phyloP scores from a whole-genome alignment of 2,113 vertebrate species.

The Natator depressus region DNA sequence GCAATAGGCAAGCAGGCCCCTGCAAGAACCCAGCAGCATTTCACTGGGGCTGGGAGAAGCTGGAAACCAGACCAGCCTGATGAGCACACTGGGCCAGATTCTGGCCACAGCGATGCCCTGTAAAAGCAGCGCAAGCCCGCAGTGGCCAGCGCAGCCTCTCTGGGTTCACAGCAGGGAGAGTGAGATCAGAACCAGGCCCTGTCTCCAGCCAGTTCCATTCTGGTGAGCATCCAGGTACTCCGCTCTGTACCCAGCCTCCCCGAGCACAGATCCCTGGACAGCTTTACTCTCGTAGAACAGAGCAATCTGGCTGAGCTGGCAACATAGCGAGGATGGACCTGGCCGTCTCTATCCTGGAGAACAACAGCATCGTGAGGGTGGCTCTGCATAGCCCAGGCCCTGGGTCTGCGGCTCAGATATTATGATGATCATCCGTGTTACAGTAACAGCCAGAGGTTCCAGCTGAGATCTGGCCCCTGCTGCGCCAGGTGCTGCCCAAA shows the following conservation, averaged over 20 bases:
- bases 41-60: too few relatives aligned
- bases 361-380: not conserved
- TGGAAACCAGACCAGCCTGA: too few relatives aligned
- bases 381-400: not conserved
- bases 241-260: not conserved
- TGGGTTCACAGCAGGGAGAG: too few relatives aligned
- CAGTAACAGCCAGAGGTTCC: too few relatives aligned
- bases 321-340: not conserved
- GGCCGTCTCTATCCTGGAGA: not conserved
- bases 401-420: not conserved
- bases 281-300: not conserved
- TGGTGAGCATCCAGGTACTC: not conserved
- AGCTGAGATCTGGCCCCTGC: not conserved
- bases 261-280: too few relatives aligned
- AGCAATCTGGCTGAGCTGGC: not conserved
- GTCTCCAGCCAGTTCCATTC: not conserved
- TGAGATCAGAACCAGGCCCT: too few relatives aligned
- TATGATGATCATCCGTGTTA: not conserved
- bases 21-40: too few relatives aligned
- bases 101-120: too few relatives aligned
- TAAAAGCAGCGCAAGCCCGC: too few relatives aligned
- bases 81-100: too few relatives aligned
- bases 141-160: too few relatives aligned
- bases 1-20: too few relatives aligned
- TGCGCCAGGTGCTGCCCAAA: fast-evolving